Evolutionary conservation across 2,113 vertebrate genomes (phyloP).

Genomic region (Daboia siamensis): DNA sequence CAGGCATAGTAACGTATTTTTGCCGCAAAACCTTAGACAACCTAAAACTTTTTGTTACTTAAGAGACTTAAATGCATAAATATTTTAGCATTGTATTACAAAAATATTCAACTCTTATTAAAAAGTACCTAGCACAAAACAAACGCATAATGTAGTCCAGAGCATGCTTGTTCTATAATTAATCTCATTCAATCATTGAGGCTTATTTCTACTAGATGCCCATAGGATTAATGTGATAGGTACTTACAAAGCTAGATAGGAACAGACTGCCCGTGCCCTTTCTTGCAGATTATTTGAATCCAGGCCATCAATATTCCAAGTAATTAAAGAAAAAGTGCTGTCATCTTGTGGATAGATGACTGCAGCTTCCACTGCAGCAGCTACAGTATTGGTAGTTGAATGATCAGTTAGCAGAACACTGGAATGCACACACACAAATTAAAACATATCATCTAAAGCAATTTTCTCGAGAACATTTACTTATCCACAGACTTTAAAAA

Average conservation of each 20-base stretch:
- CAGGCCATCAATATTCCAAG: conserved; percentile 94
- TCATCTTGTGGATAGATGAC: conserved; percentile 62
- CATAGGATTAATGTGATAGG: not conserved
- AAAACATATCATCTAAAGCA: not conserved
- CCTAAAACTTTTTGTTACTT: not conserved
- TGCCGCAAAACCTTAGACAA: not conserved
- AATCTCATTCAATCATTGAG: not conserved
- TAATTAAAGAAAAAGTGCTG: conserved; percentile 78
- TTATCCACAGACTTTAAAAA: conserved; percentile 4
- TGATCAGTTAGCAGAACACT: conserved; percentile 88
- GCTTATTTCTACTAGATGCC: not conserved
- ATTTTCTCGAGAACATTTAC: not conserved
- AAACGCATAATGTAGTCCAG: not conserved
- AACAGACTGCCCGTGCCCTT: conserved; percentile 84
- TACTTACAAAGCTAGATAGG: conserved; percentile 84
- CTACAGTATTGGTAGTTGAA: conserved; percentile 51
- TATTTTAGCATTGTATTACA: not conserved
- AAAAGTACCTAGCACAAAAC: not conserved
- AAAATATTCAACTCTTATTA: not conserved
- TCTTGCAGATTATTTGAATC: conserved; percentile 78
- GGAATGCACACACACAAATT: conserved; percentile 33
- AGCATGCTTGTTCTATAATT: not conserved
- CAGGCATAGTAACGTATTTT: not conserved
- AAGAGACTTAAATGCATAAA: not conserved
- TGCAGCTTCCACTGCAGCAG: not conserved